A percentile compares a stretch with the other conserved stretches of the same genome.
Evolutionary conservation across 37 sponge, comb jelly and placozoan species (phyloP).

Genomic region (Chondrilla cf. caribensis): DNA sequence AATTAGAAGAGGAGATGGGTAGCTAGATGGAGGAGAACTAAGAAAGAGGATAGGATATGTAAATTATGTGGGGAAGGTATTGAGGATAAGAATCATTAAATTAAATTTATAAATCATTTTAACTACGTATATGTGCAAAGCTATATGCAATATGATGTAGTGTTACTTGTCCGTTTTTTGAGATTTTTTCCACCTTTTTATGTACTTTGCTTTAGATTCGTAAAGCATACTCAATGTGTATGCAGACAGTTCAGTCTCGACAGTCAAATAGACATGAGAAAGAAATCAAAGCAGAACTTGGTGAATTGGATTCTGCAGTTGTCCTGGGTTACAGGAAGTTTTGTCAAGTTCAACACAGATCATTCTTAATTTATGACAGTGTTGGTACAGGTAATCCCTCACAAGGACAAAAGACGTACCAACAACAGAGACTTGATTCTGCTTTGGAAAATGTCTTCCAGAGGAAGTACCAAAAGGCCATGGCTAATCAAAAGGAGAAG

Average conservation of each 20-base stretch:
- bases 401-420: slow-evolving; percentile 1
- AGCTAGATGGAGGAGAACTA: no score
- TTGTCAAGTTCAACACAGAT: slow-evolving; percentile 1
- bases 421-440: not conserved
- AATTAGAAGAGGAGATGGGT: no score
- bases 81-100: no score
- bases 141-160: no score
- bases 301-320: not conserved
- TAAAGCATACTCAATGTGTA: not conserved
- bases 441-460: slow-evolving; percentile 21
- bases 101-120: no score
- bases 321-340: not conserved
- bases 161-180: no score
- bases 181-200: no score
- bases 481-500: slow-evolving; percentile 9
- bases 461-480: not conserved
- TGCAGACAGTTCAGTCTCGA: not conserved
- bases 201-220: not conserved
- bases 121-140: no score
- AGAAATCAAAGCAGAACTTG: not conserved
- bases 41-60: no score
- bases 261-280: no score
- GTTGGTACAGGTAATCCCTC: not conserved
- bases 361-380: not conserved
- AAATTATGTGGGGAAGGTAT: no score